Conservation (phyloP, 2,888 invertebrate genomes). For the Amphipoea oculea region DNA sequence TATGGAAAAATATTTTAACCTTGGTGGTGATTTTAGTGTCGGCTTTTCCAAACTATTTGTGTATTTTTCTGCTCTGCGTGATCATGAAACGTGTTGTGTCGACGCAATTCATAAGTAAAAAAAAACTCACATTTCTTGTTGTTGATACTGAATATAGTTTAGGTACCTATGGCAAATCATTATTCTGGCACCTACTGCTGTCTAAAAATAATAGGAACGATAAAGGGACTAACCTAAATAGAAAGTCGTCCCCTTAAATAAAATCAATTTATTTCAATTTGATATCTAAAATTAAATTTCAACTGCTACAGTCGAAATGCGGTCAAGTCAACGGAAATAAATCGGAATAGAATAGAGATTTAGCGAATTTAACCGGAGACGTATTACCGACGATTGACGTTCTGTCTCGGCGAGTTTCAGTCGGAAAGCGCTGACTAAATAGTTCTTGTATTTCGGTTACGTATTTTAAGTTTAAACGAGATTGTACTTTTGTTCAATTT, state of each 20-base stretch:
- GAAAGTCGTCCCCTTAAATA: neutral
- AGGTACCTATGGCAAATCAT: neutral
- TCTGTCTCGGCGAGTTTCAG: constrained; percentile 45
- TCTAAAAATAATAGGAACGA: neutral
- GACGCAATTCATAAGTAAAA: neutral
- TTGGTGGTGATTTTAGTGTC: neutral
- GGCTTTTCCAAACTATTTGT: neutral
- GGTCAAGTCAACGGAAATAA: constrained; percentile 56
- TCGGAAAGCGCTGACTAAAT: constrained; percentile 54
- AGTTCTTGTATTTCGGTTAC: constrained; percentile 20
- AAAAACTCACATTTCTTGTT: neutral
- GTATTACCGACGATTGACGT: constrained; percentile 61
- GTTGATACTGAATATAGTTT: neutral
- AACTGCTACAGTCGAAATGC: constrained; percentile 50
- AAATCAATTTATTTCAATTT: constrained; percentile 38
- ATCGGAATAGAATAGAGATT: constrained; percentile 57
- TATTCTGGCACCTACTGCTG: neutral
- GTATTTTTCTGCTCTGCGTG: neutral
- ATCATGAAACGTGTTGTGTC: neutral
- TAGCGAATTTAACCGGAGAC: constrained; percentile 53
- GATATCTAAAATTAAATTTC: constrained; percentile 37
- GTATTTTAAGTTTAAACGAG: constrained; percentile 29
- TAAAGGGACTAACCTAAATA: neutral
- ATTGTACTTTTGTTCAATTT: constrained; percentile 2
- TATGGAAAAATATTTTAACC: constrained; percentile 29